Evolutionary conservation across 2,888 invertebrate genomes (phyloP), one percentile per base, ranked within the genome.

Genomic region (Pterobdella sp.): DNA sequence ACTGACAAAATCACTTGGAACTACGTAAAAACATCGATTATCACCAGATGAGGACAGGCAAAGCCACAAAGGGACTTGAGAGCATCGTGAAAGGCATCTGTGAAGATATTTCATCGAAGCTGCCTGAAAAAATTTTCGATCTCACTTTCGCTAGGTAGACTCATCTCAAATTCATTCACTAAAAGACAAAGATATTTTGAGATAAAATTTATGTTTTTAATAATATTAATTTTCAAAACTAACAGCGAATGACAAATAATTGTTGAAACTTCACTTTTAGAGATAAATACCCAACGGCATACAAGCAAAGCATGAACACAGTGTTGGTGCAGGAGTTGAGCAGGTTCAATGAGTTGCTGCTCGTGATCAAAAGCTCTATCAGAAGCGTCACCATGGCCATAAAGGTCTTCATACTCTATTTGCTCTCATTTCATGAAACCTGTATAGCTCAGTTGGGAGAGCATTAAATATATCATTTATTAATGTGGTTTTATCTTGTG

Each of bases 51-150:
- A 81, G 79, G 78, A 81, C 81, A 36, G 78, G 81, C 0, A 78
- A 80, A n/a, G 80, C 78, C 22, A 81, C 82, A 49, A 88, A 87
- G 88, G 87, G 75, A 89, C 91, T 0, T 88, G 91, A 0, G 93
- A 94, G 79, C 88, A 86, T 91, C 64, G 90, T 93, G 0, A 88
- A 88, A 82, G 89, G 88, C 71, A 90, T 93, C 0, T 89, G 93
- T 0, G 87, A 88, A 49, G 93, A 93, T 79, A 89, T 94, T 75
- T 84, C 93, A 14, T 83, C 86, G 4, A 90, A 82, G 77, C 79
- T 82, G 74, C 84, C 83, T 31, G 74, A 68, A 10, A n/a, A 76
- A 10, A 80, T 84, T 76, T 85, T 81, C 76, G 84, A 85, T 77
- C 3, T 56, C n/a, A 18, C n/a, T 3, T 56, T 56, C 60, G 60